These are phyloP conservation scores for Stenchaetothrips biformis DNA, from an alignment of 2,888 invertebrate genomes.

Conservation along the genomic window DNA sequence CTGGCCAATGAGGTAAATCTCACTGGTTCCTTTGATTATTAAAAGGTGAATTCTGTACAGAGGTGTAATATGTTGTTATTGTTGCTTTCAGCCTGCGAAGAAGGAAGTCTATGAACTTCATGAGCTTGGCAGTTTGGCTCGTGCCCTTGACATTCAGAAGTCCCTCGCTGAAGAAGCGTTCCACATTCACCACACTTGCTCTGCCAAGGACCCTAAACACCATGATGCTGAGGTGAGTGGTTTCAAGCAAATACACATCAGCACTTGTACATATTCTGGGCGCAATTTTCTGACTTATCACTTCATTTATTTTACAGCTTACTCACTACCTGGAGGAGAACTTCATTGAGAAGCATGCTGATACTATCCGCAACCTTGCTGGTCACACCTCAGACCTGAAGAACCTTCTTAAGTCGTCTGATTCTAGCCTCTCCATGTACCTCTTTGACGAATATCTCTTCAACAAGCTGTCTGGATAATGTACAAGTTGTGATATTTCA, in stretches of 20 bases:
- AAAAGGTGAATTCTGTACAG: background rate
- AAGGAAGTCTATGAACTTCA: conserved; percentile 52
- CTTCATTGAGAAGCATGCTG: conserved; percentile 65
- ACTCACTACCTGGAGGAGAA: conserved; percentile 72
- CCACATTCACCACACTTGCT: conserved; percentile 60
- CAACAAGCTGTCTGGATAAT: conserved; percentile 37
- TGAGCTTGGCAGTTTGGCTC: conserved; percentile 67
- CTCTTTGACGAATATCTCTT: conserved; percentile 67
- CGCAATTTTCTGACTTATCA: conserved; percentile 26
- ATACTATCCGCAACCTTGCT: conserved; percentile 62
- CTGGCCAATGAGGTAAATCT: conserved; percentile 35
- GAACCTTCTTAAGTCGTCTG: conserved; percentile 55
- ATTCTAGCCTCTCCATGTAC: conserved; percentile 62
- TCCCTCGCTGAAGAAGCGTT: conserved; percentile 62
- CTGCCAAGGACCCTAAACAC: conserved; percentile 51
- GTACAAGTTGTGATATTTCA: background rate
- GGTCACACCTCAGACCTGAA: conserved; percentile 70
- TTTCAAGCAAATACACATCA: background rate
- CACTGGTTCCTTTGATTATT: background rate
- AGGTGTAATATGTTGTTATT: background rate
- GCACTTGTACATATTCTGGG: background rate
- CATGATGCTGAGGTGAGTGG: conserved; percentile 60
- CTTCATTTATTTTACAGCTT: conserved; percentile 46
- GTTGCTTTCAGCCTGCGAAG: conserved; percentile 36
- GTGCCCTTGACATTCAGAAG: conserved; percentile 68